A percentile compares a stretch with the other conserved stretches of the same genome.
phyloP scores from a whole-genome alignment of 1,140 invertebrate genomes.

The Drosophila malerkotliana region DNA sequence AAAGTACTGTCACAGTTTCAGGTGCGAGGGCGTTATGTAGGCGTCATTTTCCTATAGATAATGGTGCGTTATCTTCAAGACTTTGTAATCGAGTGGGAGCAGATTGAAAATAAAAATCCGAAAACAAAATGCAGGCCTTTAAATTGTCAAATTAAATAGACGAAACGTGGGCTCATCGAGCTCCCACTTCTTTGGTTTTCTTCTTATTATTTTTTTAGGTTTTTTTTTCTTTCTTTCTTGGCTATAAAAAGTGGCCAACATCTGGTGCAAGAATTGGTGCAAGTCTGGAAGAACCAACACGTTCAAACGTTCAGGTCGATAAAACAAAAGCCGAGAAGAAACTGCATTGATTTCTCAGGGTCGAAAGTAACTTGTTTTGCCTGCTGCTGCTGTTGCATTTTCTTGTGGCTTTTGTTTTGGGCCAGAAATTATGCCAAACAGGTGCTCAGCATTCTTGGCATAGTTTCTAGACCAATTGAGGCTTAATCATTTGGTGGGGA shows the following conservation, averaged over 20 bases:
- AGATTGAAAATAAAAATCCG: constrained; percentile 12
- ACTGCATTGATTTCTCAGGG: constrained; percentile 63
- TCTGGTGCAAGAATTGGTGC: constrained; percentile 46
- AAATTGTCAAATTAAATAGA: constrained; percentile 67
- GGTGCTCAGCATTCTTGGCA: constrained; percentile 65
- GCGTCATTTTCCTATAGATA: constrained; percentile 6
- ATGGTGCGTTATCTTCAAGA: constrained; percentile 16
- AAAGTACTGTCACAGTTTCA: constrained; percentile 1
- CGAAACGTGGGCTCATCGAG: constrained; percentile 31
- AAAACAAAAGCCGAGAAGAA: constrained; percentile 32
- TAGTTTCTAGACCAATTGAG: constrained; percentile 55
- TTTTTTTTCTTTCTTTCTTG: neutral
- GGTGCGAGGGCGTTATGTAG: constrained; percentile 24
- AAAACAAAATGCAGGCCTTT: constrained; percentile 37
- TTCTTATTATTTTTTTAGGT: neutral
- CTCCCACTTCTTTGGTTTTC: constrained; percentile 3
- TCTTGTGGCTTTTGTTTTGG: constrained; percentile 1
- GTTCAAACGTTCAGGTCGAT: constrained; percentile 40
- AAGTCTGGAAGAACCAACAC: constrained; percentile 26
- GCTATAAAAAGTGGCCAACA: constrained; percentile 11
- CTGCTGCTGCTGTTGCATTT: constrained; percentile 2
- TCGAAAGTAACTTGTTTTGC: constrained; percentile 44
- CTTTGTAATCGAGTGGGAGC: constrained; percentile 35
- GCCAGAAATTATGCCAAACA: constrained; percentile 54
- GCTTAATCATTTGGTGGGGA: constrained; percentile 29